Percentiles rank a stretch among this genome's conserved stretches.
Conservation (phyloP, 2,113 vertebrate species). For the Cervus canadensis region DNA sequence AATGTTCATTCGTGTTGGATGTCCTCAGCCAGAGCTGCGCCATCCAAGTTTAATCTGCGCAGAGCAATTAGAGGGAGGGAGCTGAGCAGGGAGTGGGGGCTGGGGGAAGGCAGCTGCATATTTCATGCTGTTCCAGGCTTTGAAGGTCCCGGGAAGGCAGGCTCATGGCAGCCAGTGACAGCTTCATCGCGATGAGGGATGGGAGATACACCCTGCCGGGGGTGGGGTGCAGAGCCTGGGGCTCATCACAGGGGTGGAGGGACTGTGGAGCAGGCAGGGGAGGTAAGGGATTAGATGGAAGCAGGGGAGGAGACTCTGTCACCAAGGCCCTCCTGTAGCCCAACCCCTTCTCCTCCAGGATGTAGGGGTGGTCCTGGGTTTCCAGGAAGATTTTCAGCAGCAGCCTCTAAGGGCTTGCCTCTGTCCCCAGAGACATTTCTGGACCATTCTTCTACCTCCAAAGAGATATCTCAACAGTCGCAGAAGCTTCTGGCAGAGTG, state of each 20-base stretch:
- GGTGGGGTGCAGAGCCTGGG: neutral
- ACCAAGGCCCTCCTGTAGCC: neutral
- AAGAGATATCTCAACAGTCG: neutral
- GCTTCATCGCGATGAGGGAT: conserved; percentile 60
- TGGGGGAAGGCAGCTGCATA: conserved; percentile 64
- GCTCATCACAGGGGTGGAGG: neutral
- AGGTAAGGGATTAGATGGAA: neutral
- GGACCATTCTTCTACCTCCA: neutral
- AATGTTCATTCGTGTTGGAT: conserved; percentile 50
- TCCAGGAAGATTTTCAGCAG: neutral
- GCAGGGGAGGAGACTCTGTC: neutral
- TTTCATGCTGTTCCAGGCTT: conserved; percentile 71
- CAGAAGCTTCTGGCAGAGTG: neutral
- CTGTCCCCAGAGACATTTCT: neutral
- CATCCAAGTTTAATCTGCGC: conserved; percentile 68
- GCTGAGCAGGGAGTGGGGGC: neutral
- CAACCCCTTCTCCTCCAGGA: neutral
- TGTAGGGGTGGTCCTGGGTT: neutral
- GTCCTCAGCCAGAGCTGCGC: conserved; percentile 53
- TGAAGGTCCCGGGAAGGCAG: conserved; percentile 69
- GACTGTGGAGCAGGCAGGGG: neutral
- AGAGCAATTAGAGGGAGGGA: conserved; percentile 74
- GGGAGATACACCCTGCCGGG: neutral
- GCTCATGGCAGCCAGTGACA: conserved; percentile 59
- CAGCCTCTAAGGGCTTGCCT: neutral